Conservation (phyloP, 2,113 vertebrate species). For the Origma solitaria region DNA sequence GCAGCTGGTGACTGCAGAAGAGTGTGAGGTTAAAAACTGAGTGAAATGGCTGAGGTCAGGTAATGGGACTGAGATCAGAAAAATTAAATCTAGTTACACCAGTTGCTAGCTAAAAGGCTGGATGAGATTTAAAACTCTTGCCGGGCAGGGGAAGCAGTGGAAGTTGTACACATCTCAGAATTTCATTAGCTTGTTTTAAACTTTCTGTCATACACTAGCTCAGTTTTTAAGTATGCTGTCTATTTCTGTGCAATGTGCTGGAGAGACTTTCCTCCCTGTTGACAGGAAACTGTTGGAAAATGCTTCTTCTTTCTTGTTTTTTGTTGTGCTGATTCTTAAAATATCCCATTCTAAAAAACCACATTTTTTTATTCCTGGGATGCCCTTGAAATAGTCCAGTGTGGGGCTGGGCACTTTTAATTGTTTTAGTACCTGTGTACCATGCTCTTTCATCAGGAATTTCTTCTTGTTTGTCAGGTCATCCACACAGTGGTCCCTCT, state of each 20-base stretch:
- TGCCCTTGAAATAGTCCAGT: neutral
- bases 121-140: neutral
- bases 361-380: neutral
- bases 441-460: neutral
- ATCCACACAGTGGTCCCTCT: neutral
- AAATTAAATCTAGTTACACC: neutral
- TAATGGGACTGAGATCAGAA: neutral
- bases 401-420: neutral
- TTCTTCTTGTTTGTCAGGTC: neutral
- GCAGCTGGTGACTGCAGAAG: neutral
- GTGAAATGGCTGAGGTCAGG: neutral
- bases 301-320: neutral
- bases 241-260: neutral
- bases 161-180: neutral
- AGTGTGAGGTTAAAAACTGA: neutral
- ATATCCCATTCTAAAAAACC: neutral
- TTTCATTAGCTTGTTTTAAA: neutral
- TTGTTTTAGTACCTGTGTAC: neutral
- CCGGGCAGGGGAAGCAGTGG: rapidly evolving
- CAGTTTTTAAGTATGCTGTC: neutral
- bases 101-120: neutral
- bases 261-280: neutral
- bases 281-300: neutral
- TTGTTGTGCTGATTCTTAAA: neutral
- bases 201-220: neutral